Conservation (phyloP, 1,140 invertebrate species). For the Rhagoletis zephyria region DNA sequence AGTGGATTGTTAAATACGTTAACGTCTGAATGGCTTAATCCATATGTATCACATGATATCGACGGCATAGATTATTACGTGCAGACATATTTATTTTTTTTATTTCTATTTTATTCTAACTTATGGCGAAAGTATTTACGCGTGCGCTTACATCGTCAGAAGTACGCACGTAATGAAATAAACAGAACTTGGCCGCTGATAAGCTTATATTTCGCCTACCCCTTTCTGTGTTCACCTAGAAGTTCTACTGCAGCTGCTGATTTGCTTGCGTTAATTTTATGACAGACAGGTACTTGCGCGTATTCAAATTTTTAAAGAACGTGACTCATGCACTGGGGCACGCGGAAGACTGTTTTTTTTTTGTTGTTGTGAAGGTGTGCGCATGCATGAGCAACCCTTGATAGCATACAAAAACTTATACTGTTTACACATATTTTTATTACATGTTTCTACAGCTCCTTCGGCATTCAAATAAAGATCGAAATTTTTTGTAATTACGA, state of each 20-base stretch:
- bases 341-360: no score
- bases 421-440: not conserved
- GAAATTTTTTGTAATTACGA: constrained; percentile 25
- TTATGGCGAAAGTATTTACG: not conserved
- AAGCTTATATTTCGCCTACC: constrained; percentile 11
- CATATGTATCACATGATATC: not conserved
- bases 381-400: not conserved
- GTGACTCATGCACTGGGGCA: constrained; percentile 13
- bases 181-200: not conserved
- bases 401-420: not conserved
- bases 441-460: not conserved
- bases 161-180: not conserved
- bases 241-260: not conserved
- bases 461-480: not conserved
- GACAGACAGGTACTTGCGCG: constrained; percentile 8
- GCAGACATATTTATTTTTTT: not conserved
- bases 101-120: not conserved
- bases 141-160: not conserved
- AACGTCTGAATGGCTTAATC: not conserved
- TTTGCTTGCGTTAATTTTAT: not conserved
- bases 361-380: not conserved
- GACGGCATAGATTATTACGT: constrained; percentile 17
- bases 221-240: not conserved
- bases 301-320: constrained; percentile 15
- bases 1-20: not conserved